Evolutionary conservation across 2,888 invertebrate species (phyloP).

Genomic region (Xanthia togata): DNA sequence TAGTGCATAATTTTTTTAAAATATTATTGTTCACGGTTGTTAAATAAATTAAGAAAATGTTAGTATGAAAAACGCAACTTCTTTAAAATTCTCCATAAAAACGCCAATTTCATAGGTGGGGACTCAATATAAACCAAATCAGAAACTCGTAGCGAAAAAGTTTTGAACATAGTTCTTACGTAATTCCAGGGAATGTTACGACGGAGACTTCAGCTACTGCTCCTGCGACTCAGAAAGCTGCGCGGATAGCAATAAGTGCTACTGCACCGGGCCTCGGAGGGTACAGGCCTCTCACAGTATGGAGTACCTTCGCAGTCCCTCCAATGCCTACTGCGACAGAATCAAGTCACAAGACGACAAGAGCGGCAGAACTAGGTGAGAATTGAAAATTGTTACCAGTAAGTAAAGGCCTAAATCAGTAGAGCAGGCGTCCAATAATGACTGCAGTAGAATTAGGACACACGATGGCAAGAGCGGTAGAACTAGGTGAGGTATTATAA

Average conservation of each 20-base stretch:
- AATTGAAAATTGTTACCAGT: not conserved
- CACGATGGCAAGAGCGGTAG: slow-evolving; percentile 82
- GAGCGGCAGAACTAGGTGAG: slow-evolving; percentile 80
- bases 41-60: too few species aligned
- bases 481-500: slow-evolving; percentile 72
- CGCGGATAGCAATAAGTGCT: slow-evolving; percentile 96
- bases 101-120: too few species aligned
- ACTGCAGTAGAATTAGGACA: slow-evolving; percentile 82
- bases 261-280: slow-evolving; percentile 90
- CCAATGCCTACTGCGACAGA: slow-evolving; percentile 83
- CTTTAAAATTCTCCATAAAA: too few species aligned
- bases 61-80: too few species aligned
- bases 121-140: too few species aligned
- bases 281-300: slow-evolving; percentile 87
- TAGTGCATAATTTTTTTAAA: too few species aligned
- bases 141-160: not conserved
- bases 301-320: slow-evolving; percentile 89
- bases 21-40: too few species aligned
- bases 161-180: not conserved
- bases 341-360: slow-evolving; percentile 83
- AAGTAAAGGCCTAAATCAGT: not conserved
- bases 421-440: not conserved
- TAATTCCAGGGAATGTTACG: slow-evolving; percentile 82
- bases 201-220: slow-evolving; percentile 91
- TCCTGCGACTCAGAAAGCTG: slow-evolving; percentile 97